Base-by-base conservation (phyloP, 92 coral and sea anemone species). In the Galaxea fascicularis region DNA sequence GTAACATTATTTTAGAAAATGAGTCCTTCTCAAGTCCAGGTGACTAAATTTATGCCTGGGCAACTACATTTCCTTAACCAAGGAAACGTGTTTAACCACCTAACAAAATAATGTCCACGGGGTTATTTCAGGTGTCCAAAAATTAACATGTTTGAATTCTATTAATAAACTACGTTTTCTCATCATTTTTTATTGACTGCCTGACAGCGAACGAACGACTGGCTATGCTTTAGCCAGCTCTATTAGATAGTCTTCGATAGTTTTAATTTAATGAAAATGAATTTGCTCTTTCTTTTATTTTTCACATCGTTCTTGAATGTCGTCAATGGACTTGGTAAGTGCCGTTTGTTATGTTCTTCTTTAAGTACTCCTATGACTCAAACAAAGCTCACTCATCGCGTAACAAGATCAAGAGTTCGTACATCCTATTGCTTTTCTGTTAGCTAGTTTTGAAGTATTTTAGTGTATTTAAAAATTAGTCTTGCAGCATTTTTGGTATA, bases 171-270 rank as follows among this genome's bases (percentile, higher is more conserved):
- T 13, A 15, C 25, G 2, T 35, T 35, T 6, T 35, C 0, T 27
- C 41, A 15, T 8, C 28, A 62, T 9, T 5, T 8, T 22, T 15
- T 12, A 45, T 77, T 77, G 59, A 39, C 10, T 13, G n/a, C 45
- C 44, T 45, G 12, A n/a, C 0, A 17, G 71, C 58, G 16, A n/a
- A 44, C 58, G 44, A 63, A 72, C 12, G 15, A 14, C 12, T 63
- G 82, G 82, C 71, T 77, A 77, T 63, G 82, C 82, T 41, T 77
- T 77, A 62, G 82, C 72, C 59, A 20, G 27, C 21, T 77, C 58
- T 76, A 31, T 35, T 27, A 25, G 17, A 26, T 46, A 57, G 68
- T 39, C 24, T 35, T 41, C 10, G 8, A 10, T 63, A 41, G 56
- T 39, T 77, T 45, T 22, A 1, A 20, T 25, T 27, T 44, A 4